These are phyloP conservation scores for Aldrovandia affinis DNA, from an alignment of 2,797 vertebrate genomes.

Conservation along the genomic window DNA sequence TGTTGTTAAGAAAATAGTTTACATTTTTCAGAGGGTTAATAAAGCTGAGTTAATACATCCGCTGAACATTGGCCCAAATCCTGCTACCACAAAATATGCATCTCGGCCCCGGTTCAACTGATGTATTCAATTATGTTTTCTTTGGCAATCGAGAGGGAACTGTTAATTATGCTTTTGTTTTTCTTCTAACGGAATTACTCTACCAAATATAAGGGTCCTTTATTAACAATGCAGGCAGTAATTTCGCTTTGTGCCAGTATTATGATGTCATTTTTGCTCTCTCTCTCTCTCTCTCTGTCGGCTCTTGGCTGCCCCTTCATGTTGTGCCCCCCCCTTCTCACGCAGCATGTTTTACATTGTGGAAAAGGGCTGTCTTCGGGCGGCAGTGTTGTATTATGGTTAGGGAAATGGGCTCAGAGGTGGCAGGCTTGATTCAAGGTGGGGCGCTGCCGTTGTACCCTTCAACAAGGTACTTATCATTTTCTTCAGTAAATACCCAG, in stretches of 20 bases:
- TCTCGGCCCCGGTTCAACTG: conserved; percentile 59
- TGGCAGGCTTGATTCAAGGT: no score
- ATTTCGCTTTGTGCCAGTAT: conserved; percentile 63
- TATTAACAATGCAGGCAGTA: conserved; percentile 60
- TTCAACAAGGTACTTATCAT: no score
- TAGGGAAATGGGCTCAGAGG: no score
- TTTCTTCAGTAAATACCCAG: no score
- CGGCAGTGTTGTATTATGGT: no score
- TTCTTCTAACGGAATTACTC: conserved; percentile 71
- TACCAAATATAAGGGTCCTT: conserved; percentile 69
- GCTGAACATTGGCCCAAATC: conserved; percentile 53
- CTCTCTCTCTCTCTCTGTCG: conserved; percentile 19
- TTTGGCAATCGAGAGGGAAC: conserved; percentile 62
- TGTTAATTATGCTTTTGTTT: conserved; percentile 74
- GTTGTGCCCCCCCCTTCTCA: conserved; percentile 40
- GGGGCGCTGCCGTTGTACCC: no score
- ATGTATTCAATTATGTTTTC: conserved; percentile 58
- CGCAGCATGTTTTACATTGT: conserved; percentile 47
- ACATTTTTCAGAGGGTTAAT: conserved; percentile 39
- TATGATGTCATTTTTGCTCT: conserved; percentile 57
- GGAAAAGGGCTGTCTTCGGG: conserved; percentile 51
- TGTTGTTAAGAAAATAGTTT: conserved; percentile 45
- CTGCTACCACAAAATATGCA: conserved; percentile 55
- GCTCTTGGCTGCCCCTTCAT: neutral
- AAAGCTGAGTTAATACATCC: conserved; percentile 47